Evolutionary conservation across 2,113 vertebrate species (phyloP), one percentile per base, ranked within the genome.

Genomic region (Seriola quinqueradiata): DNA sequence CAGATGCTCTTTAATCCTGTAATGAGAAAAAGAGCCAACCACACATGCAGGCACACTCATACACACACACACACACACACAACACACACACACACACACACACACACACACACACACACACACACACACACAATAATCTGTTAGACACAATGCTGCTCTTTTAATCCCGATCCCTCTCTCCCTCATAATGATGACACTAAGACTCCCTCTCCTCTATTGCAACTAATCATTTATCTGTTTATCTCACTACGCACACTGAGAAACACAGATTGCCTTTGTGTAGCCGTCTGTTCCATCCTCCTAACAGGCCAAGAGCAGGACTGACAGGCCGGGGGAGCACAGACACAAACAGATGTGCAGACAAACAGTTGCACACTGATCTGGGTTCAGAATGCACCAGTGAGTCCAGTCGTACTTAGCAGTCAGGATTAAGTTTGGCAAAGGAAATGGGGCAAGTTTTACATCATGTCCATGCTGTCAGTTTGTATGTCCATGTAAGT

Each of bases 1-100:
- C 92, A 94, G 92, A 93, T 92, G 92, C 93, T 93, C 85, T 89
- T 90, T 93, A 93, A 93, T 94, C 92, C 85, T 82, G 91, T 92
- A 93, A 93, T 88, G 84, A 93, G 90, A 93, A 91, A 93, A 92
- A 60, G 92, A 92, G 90, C 76, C 92, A 93, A 79, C 73, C 87
- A 89, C 89, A 90, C 87, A 90, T 77, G 72, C 83, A 72, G 13
- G 36, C 70, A 58, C 5, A 12, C 46, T 52, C 59, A 28, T 58
- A 48, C 85, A 90, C 88, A 91, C 87, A 89, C 72, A 73, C 84
- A 72, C 13, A 52, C 63, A 67, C 4, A 11, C 54, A 63, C 54
- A 17, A 75, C 38, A 48, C 55, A 46, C 60, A 69, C 66, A 44
- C 58, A 48, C 46, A 70, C 50, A 42, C 65, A 54, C 63, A 11